phyloP scores from a whole-genome alignment of 1,140 invertebrate species.

The Nephila pilipes region DNA sequence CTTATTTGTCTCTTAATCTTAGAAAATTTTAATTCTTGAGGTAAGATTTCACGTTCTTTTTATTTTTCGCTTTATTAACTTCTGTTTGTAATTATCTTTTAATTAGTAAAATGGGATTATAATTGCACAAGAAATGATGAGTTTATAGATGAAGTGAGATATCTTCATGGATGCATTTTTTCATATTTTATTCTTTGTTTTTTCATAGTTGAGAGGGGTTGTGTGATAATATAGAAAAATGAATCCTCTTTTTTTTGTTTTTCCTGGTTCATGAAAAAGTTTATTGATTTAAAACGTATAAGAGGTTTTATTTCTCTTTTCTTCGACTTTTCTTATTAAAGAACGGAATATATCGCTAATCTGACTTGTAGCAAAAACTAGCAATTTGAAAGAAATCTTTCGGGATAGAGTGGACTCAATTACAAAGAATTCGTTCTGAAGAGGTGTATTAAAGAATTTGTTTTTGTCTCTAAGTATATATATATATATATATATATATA shows the following conservation, averaged over 20 bases:
- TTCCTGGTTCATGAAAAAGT: not conserved
- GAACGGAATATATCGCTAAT: no score
- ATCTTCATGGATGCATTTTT: not conserved
- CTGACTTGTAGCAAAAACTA: no score
- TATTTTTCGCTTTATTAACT: not conserved
- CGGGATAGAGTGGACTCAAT: no score
- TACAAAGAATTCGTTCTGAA: no score
- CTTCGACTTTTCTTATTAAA: no score
- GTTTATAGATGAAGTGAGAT: not conserved
- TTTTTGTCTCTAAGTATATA: no score
- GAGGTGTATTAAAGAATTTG: no score
- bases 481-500: no score
- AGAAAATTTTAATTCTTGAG: not conserved
- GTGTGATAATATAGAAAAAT: not conserved
- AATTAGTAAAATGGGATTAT: conserved; percentile 32
- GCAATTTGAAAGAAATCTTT: no score
- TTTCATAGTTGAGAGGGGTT: not conserved
- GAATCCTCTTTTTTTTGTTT: not conserved
- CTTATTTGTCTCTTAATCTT: not conserved
- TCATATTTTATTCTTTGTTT: not conserved
- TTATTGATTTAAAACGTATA: not conserved
- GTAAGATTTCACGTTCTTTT: not conserved
- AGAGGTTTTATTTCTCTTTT: not conserved
- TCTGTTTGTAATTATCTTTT: not conserved
- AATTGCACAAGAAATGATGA: conserved; percentile 6